Evolutionary conservation across 1,140 invertebrate genomes (phyloP), one percentile per base, ranked within the genome.

Genomic region (Galleria mellonella): DNA sequence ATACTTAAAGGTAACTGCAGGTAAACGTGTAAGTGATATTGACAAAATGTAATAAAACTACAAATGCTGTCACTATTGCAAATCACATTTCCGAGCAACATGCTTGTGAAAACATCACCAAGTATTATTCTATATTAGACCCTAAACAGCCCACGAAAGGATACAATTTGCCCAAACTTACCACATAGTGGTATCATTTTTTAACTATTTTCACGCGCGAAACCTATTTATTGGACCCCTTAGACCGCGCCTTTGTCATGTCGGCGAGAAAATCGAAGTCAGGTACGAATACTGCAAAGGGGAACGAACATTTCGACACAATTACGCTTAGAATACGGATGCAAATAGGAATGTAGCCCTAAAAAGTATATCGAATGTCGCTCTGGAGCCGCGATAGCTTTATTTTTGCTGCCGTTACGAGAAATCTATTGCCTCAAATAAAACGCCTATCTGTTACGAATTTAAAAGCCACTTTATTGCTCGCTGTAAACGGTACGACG

Each of bases 191-290:
- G 56, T 47, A 49, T 56, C 54, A 65, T 73, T 76, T 79, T 83
- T 75, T 75, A 76, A 78, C 67, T 74, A 79, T 78, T 79, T 72
- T 71, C 72, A 75, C 57, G 63, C 64, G 60, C 57, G 48, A 55
- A 64, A 64, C 61, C 69, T 81, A 81, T 82, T 79, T 82, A 83
- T 79, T 79, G 73, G 68, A 45, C 68, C 70, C 70, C 62, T 76
- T 50, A 75, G 70, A 72, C 74, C 74, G 70, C 75, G 76, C 76
- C 76, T 81, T 83, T 83, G 72, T 79, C 74, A 76, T 82, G 76
- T 83, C 56, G 62, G 53, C 60, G 62, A 60, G 67, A 69, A 81
- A 79, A 84, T 74, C 77, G 75, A 73, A 81, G 63, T 78, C 68
- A 78, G 74, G 74, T 73, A 76, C 54, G 63, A 61, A 55, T 47